Evolutionary conservation across 2,113 vertebrate genomes (phyloP).

Genomic region (Oxygymnocypris stewartii): DNA sequence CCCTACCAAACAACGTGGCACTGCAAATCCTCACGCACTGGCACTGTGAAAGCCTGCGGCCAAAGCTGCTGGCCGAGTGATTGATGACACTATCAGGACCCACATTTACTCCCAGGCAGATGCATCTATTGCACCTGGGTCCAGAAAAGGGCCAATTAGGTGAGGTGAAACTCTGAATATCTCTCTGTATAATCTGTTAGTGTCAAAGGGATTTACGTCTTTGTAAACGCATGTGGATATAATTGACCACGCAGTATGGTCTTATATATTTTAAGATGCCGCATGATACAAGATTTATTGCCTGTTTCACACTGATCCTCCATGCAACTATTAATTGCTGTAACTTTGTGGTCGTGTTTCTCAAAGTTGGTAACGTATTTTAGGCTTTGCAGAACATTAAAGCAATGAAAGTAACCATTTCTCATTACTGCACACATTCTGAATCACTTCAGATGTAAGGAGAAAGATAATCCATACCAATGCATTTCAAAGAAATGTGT

Average conservation of each 20-base stretch:
- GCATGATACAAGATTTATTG: neutral
- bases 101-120: constrained; percentile 50
- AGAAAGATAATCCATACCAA: constrained; percentile 7
- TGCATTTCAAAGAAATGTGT: neutral
- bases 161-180: constrained; percentile 10
- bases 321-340: neutral
- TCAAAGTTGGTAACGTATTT: neutral
- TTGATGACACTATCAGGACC: constrained; percentile 52
- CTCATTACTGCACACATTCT: neutral
- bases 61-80: constrained; percentile 37
- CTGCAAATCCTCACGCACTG: constrained; percentile 27
- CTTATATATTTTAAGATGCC: neutral
- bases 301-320: neutral
- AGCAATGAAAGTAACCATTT: neutral
- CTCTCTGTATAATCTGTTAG: neutral
- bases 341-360: neutral
- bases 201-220: neutral
- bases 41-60: constrained; percentile 17
- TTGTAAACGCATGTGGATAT: neutral
- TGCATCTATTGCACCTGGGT: constrained; percentile 48
- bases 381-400: neutral
- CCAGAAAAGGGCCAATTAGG: constrained; percentile 49
- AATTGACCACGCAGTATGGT: constrained; percentile 2
- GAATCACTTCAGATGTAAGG: constrained; percentile 5
- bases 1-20: constrained; percentile 31